These are phyloP conservation scores for Tachysurus vachellii DNA, from an alignment of 2,113 vertebrate species.

Conservation along the genomic window DNA sequence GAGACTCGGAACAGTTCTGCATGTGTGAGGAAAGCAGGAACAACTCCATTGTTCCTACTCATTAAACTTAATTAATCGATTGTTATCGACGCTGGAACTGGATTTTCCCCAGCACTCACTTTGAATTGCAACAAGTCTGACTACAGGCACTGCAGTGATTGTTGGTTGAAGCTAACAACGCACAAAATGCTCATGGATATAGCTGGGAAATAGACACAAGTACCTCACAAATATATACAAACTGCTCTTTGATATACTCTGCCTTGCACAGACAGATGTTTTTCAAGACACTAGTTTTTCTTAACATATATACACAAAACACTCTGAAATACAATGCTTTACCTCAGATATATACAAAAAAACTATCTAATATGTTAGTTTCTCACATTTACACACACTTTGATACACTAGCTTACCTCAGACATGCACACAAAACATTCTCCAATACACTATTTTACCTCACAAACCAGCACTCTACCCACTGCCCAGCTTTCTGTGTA, in stretches of 20 bases:
- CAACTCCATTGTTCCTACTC: slow-evolving; percentile 33
- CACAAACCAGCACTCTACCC: neutral
- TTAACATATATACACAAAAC: neutral
- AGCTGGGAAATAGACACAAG: neutral
- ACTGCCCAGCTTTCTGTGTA: neutral
- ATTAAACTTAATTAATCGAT: slow-evolving; percentile 44
- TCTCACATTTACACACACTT: no score
- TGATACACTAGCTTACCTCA: no score
- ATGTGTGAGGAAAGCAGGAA: slow-evolving; percentile 1
- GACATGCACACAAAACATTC: no score
- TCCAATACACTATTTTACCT: neutral
- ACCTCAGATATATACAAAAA: neutral
- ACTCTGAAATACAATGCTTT: neutral
- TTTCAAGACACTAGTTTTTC: neutral
- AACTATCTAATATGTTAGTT: neutral
- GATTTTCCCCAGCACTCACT: slow-evolving; percentile 12
- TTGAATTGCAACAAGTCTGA: slow-evolving; percentile 38
- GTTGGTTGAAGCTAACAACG: neutral
- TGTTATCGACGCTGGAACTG: slow-evolving; percentile 41
- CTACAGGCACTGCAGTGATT: neutral
- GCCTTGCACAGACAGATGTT: neutral
- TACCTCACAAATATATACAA: neutral
- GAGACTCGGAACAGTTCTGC: slow-evolving; percentile 38
- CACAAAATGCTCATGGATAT: neutral
- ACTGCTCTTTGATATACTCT: neutral